Evolutionary conservation across 1,140 invertebrate species (phyloP), one percentile per base, ranked within the genome.

Genomic region (Zaprionus taronus): DNA sequence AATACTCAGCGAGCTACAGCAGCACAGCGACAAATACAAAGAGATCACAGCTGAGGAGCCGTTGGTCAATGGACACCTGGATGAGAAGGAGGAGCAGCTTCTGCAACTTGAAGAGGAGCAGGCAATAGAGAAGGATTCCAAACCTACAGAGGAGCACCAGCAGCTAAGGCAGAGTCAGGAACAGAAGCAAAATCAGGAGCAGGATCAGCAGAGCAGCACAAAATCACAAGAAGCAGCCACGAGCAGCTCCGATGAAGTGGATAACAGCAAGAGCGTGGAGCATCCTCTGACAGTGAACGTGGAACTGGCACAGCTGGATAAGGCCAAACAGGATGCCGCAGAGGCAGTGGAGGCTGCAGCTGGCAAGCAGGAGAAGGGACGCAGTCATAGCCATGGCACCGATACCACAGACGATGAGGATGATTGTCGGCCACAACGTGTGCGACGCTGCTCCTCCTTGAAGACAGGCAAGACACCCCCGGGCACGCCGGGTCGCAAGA

Each of bases 381-480:
- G 51, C 22, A 63, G 58, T 5, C 78, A 82, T 26, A 85, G 71
- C 11, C 85, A 89, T 36, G 79, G 75, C 70, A 73, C 81, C 14
- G 91, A 92, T 28, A 90, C 91, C 57, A 91, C 92, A 6, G 87
- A 89, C 3, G 85, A 93, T 12, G 85, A 93, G 12, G 93, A 94
- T 4, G 94, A 93, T 77, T 94, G 95, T 49, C 91, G 93, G 70
- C 95, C 95, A 1, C 95, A 95, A 36, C 93, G 96, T 58, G 94
- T 97, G 6, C 94, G 96, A 36, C 94, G 97, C 60, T 97, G 96
- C 91, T 97, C 97, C 0, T 98, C 97, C 0, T 92, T 99, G 15
- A 98, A 98, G 93, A 96, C 96, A 1, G 96, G 97, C 1, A 98
- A 98, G 93, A 98, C 97, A 0, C 97, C 98, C 22, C 98, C 98